These are phyloP conservation scores for Abscondita cerata DNA, from an alignment of 2,888 invertebrate species.

Conservation along the genomic window DNA sequence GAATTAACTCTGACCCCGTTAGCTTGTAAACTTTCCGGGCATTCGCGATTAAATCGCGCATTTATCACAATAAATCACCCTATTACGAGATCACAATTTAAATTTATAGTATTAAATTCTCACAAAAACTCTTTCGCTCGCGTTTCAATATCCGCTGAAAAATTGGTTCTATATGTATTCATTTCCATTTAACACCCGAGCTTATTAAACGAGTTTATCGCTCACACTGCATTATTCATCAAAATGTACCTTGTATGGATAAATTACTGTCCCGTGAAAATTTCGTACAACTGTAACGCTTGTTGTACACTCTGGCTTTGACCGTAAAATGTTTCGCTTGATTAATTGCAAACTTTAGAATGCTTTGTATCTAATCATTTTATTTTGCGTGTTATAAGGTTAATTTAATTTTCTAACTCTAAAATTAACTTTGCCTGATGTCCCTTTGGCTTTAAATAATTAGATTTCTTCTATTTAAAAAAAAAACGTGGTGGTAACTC, in stretches of 20 bases:
- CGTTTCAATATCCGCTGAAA: constrained; percentile 39
- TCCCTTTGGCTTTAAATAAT: too few species aligned
- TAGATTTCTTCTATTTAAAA: too few species aligned
- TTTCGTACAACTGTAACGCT: constrained; percentile 2
- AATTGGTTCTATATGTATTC: constrained; percentile 37
- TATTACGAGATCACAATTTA: constrained; percentile 42
- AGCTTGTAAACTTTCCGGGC: constrained; percentile 37
- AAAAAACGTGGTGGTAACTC: too few species aligned
- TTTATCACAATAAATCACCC: constrained; percentile 51
- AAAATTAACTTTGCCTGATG: too few species aligned
- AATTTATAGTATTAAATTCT: constrained; percentile 40
- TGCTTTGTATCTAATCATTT: constrained; percentile 9
- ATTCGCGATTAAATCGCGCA: constrained; percentile 50
- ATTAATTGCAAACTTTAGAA: constrained; percentile 4
- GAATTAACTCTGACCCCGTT: constrained; percentile 51
- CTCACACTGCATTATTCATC: constrained; percentile 25
- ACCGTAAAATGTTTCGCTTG: constrained; percentile 10
- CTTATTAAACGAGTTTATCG: constrained; percentile 34
- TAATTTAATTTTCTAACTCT: too few species aligned
- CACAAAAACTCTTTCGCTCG: constrained; percentile 32
- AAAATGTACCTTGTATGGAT: constrained; percentile 14
- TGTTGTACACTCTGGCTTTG: constrained; percentile 3
- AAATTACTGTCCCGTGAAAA: constrained; percentile 11
- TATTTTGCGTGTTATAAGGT: too few species aligned
- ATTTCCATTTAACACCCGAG: constrained; percentile 29